A percentile compares a stretch with the other conserved stretches of the same genome.
Conservation (phyloP, 2,797 vertebrate genomes). For the Pampus argenteus region DNA sequence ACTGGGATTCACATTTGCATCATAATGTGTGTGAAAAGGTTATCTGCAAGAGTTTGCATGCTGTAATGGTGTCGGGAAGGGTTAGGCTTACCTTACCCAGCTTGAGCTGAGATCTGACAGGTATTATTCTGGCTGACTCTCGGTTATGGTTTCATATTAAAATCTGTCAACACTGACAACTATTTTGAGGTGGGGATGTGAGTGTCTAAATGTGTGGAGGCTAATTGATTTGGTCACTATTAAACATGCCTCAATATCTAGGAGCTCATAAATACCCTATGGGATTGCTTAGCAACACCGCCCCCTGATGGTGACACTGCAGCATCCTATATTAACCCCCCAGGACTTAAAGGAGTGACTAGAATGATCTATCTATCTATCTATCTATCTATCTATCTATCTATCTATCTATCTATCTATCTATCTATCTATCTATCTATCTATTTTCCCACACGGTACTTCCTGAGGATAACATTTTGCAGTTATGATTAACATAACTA, state of each 20-base stretch:
- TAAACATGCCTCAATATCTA: too few relatives aligned
- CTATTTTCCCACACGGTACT: too few relatives aligned
- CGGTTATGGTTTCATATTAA: too few relatives aligned
- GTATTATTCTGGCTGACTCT: too few relatives aligned
- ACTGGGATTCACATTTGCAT: slow-evolving; percentile 7
- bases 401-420: too few relatives aligned
- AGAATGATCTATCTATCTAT: too few relatives aligned
- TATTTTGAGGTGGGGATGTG: too few relatives aligned
- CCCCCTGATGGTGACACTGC: slow-evolving; percentile 51
- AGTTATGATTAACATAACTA: too few relatives aligned
- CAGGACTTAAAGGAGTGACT: background rate
- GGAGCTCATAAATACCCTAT: slow-evolving; percentile 20
- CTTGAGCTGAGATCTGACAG: background rate
- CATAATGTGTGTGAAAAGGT: slow-evolving; percentile 4
- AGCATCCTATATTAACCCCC: background rate
- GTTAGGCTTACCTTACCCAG: background rate
- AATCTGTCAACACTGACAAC: too few relatives aligned
- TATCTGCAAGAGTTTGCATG: background rate
- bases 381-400: too few relatives aligned
- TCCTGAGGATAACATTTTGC: too few relatives aligned
- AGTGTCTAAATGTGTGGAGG: background rate
- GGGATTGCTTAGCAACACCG: slow-evolving; percentile 52
- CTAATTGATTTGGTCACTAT: background rate
- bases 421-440: too few relatives aligned
- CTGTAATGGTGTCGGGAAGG: background rate